Evolutionary conservation across 2,888 invertebrate genomes (phyloP).

Genomic region (Orchestes rusci): DNA sequence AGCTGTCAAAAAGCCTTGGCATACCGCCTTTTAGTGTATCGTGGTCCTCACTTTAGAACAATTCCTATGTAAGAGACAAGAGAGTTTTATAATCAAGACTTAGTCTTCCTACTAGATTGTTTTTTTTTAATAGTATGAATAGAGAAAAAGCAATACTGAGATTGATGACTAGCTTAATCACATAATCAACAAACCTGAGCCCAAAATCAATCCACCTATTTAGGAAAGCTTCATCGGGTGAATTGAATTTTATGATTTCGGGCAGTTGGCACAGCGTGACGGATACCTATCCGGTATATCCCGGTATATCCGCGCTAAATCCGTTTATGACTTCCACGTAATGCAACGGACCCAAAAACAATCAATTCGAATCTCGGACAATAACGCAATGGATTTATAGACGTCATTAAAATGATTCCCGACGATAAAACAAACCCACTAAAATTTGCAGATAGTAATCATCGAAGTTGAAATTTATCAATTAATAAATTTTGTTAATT

Average conservation of each 20-base stretch:
- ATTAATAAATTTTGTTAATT: conserved; percentile 27
- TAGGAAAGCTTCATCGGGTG: background rate
- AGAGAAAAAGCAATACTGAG: no score
- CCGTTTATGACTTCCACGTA: conserved; percentile 33
- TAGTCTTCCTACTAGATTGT: no score
- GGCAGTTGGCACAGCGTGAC: no score
- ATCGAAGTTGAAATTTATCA: conserved; percentile 27
- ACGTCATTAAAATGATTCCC: conserved; percentile 26
- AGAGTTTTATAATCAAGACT: no score
- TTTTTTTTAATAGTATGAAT: no score
- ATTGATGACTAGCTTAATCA: no score
- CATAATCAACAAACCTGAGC: background rate
- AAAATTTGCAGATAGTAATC: conserved; percentile 27
- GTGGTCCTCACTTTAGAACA: no score
- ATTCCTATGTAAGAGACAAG: no score
- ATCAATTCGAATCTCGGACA: conserved; percentile 30
- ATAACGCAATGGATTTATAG: conserved; percentile 28
- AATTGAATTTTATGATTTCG: conserved; percentile 21
- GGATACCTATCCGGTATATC: conserved; percentile 30
- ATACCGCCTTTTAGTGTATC: no score
- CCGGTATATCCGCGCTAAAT: conserved; percentile 29
- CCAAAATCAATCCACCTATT: background rate
- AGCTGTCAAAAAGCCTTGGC: no score
- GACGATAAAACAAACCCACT: conserved; percentile 27
- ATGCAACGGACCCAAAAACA: conserved; percentile 30